Conservation (phyloP, 2,888 invertebrate genomes). For the Teleiodes luculella region DNA sequence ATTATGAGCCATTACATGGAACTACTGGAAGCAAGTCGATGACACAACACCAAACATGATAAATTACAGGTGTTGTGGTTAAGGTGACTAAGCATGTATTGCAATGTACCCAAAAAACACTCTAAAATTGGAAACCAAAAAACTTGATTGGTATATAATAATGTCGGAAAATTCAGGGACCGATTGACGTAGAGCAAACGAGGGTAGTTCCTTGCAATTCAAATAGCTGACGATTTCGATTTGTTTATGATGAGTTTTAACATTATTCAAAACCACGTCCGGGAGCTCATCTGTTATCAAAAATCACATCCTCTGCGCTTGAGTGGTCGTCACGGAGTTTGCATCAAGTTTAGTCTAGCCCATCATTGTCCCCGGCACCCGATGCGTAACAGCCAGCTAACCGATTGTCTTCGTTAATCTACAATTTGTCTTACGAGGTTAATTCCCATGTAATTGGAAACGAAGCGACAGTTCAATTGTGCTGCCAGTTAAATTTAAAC, state of each 20-base stretch:
- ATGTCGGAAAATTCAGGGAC: no score
- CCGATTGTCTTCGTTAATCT: slow-evolving; percentile 1
- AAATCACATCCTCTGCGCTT: not conserved
- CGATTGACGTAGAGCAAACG: no score
- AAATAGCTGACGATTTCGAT: no score
- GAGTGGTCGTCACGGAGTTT: not conserved
- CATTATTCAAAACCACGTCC: no score
- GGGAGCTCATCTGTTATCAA: no score
- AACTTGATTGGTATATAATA: no score
- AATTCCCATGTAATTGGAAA: slow-evolving; percentile 14
- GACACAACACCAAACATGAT: no score
- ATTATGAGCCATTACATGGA: slow-evolving; percentile 8
- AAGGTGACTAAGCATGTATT: no score
- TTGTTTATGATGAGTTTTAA: not conserved
- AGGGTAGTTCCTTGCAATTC: no score
- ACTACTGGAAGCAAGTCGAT: slow-evolving; percentile 1
- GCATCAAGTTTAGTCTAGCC: not conserved
- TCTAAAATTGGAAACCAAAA: no score
- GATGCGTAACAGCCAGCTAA: slow-evolving; percentile 5
- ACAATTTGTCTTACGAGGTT: slow-evolving; percentile 14
- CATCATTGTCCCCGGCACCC: slow-evolving; percentile 11
- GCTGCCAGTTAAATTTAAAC: slow-evolving; percentile 10
- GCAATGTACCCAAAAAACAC: no score
- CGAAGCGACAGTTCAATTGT: slow-evolving; percentile 10
- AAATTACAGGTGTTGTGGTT: no score